Evolutionary conservation across 2,113 vertebrate species (phyloP).

Genomic region (Ceyx cyanopectus): DNA sequence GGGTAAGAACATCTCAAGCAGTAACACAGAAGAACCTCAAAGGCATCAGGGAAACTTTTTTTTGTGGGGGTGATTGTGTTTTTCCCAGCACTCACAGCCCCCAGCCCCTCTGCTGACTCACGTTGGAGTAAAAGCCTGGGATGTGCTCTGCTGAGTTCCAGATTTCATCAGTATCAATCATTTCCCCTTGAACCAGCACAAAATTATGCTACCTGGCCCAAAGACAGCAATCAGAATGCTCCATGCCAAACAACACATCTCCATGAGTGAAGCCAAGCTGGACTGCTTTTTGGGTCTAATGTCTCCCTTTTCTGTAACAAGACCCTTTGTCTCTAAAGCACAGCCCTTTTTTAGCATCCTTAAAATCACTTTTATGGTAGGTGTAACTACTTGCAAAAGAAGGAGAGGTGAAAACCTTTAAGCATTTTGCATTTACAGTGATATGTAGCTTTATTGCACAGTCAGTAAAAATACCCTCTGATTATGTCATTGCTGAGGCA

Average conservation of each 20-base stretch:
- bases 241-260: slow-evolving; percentile 1
- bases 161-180: slow-evolving; percentile 1
- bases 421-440: slow-evolving; percentile 40
- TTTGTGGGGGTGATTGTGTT: not conserved
- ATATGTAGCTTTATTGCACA: slow-evolving; percentile 58
- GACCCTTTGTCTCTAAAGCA: not conserved
- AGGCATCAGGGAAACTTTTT: not conserved
- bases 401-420: not conserved
- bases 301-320: not conserved
- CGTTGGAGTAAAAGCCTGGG: not conserved
- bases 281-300: not conserved
- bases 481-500: slow-evolving; percentile 74
- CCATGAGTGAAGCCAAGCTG: not conserved
- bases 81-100: not conserved
- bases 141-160: not conserved
- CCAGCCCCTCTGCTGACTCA: not conserved
- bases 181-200: not conserved
- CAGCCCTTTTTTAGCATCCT: not conserved
- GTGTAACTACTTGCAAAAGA: not conserved
- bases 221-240: slow-evolving; percentile 4
- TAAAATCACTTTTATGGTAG: slow-evolving; percentile 1
- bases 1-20: not conserved
- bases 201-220: slow-evolving; percentile 26
- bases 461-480: slow-evolving; percentile 71
- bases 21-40: not conserved